phyloP scores from a whole-genome alignment of 2,797 vertebrate species.

The Spinus olivaceus region DNA sequence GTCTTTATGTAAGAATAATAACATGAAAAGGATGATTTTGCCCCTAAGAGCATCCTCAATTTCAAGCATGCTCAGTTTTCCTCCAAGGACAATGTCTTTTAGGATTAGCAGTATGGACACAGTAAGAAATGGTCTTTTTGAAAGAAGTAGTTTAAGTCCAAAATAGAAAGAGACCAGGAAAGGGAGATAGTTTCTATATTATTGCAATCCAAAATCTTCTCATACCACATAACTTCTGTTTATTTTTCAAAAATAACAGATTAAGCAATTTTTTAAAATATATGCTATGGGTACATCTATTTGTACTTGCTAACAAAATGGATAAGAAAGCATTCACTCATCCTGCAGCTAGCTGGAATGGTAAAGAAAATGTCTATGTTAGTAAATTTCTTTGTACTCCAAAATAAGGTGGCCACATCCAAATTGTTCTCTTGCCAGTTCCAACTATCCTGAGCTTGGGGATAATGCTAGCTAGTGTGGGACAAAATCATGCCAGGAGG shows the following conservation, averaged over 20 bases:
- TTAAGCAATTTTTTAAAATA: not conserved
- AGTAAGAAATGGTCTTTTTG: not conserved
- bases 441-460: accelerated
- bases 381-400: not conserved
- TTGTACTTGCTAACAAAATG: not conserved
- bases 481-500: not conserved
- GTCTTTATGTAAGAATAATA: not conserved
- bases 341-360: not conserved
- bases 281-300: not conserved
- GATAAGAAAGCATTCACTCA: not conserved
- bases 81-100: not conserved
- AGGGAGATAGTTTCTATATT: not conserved
- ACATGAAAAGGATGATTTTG: not conserved
- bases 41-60: not conserved
- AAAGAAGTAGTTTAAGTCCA: not conserved
- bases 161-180: not conserved
- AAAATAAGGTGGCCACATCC: not conserved
- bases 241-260: not conserved
- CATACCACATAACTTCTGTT: not conserved
- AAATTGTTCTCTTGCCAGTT: not conserved
- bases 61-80: not conserved
- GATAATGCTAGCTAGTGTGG: not conserved
- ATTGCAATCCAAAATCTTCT: not conserved
- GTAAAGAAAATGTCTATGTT: not conserved
- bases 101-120: not conserved